Percentiles rank a stretch among this genome's conserved stretches.
Evolutionary conservation across 2,113 vertebrate genomes (phyloP).

Genomic region (Mus spicilegus): DNA sequence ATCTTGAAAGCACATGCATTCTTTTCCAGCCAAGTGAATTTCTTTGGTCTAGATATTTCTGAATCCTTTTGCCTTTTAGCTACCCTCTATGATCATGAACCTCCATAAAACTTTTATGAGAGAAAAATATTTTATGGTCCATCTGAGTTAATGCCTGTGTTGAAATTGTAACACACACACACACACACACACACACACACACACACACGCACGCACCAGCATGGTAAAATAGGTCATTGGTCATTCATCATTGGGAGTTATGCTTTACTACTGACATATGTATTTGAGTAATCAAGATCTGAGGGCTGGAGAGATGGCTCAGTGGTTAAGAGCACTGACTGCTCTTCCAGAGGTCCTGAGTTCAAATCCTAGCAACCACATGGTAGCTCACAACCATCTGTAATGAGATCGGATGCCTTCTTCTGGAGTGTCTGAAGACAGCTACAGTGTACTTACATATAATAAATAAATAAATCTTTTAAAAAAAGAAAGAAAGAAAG

Average conservation of each 20-base stretch:
- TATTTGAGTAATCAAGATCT: neutral
- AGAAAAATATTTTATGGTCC: neutral
- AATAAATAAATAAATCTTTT: no score
- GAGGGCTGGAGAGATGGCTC: no score
- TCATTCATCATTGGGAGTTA: neutral
- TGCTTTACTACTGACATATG: neutral
- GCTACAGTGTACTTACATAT: no score
- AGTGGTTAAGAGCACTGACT: no score
- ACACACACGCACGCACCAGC: neutral
- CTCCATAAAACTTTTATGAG: neutral
- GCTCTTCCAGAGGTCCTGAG: no score
- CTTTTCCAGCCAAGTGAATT: neutral
- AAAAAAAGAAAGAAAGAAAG: no score
- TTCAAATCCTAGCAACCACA: no score
- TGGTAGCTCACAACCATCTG: no score
- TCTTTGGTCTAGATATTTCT: slow-evolving; percentile 27
- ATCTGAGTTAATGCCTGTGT: neutral
- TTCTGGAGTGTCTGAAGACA: no score
- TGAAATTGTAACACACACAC: neutral
- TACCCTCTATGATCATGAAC: neutral
- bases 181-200: no score
- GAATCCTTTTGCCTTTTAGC: neutral
- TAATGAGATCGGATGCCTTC: no score
- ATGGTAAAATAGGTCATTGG: neutral
- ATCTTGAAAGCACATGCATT: neutral